Conservation (phyloP, 2,113 vertebrate species). For the Indicator maculatus region DNA sequence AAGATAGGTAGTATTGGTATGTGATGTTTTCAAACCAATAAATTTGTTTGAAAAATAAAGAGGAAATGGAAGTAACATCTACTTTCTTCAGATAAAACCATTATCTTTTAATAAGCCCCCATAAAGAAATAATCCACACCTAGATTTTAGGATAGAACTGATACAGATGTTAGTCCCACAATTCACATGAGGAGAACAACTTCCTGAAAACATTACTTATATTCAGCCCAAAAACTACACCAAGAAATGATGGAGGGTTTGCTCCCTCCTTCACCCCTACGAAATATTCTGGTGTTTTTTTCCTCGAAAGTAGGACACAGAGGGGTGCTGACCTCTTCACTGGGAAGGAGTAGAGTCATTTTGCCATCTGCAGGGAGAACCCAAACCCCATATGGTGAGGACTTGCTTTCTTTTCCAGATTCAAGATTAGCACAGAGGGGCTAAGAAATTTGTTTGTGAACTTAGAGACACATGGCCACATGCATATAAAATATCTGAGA, state of each 20-base stretch:
- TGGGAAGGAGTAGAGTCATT: neutral
- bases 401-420: neutral
- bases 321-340: neutral
- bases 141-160: neutral
- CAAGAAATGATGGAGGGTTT: neutral
- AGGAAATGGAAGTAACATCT: neutral
- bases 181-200: neutral
- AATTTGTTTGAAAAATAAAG: neutral
- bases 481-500: neutral
- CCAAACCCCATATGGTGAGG: neutral
- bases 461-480: neutral
- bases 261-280: neutral
- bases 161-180: neutral
- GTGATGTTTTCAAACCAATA: neutral
- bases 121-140: neutral
- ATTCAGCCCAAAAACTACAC: neutral
- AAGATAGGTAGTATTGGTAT: neutral
- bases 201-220: neutral
- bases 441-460: neutral
- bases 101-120: neutral
- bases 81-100: neutral
- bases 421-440: neutral
- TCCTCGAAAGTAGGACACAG: neutral
- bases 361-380: conserved; percentile 17
- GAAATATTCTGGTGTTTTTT: neutral